phyloP scores from a whole-genome alignment of 1,140 invertebrate genomes.

The Drosophila nannoptera region DNA sequence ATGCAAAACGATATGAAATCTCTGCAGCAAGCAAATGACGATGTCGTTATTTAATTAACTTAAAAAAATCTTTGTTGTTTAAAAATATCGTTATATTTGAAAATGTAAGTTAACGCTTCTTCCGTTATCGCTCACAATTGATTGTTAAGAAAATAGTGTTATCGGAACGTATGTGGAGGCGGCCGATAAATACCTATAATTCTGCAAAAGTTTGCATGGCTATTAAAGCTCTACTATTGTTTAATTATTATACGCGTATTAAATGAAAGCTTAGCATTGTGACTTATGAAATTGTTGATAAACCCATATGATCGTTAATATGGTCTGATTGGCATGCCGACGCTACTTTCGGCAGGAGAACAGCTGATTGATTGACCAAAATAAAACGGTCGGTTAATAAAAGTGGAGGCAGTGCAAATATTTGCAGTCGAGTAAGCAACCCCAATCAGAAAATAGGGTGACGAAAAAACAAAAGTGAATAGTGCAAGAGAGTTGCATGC shows the following conservation, averaged over 20 bases:
- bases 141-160: not conserved
- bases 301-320: not conserved
- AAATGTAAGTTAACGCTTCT: not conserved
- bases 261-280: slow-evolving; percentile 4
- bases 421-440: slow-evolving; percentile 33
- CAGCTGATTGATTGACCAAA: slow-evolving; percentile 16
- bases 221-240: slow-evolving; percentile 9
- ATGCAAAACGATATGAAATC: slow-evolving; percentile 81
- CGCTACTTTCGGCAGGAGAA: slow-evolving; percentile 6
- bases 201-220: not conserved
- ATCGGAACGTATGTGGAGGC: slow-evolving; percentile 25
- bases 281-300: slow-evolving; percentile 14
- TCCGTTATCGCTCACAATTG: not conserved
- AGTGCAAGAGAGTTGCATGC: slow-evolving; percentile 34
- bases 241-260: slow-evolving; percentile 6
- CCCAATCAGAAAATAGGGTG: slow-evolving; percentile 22
- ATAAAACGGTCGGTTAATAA: slow-evolving; percentile 16
- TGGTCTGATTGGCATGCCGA: slow-evolving; percentile 3
- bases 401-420: slow-evolving; percentile 14
- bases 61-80: not conserved
- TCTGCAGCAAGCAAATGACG: slow-evolving; percentile 40
- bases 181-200: not conserved
- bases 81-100: not conserved
- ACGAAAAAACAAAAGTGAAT: slow-evolving; percentile 26
- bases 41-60: slow-evolving; percentile 38